Evolutionary conservation across 2,888 invertebrate species (phyloP), one percentile per base, ranked within the genome.

Genomic region (Linnaemya tessellans): DNA sequence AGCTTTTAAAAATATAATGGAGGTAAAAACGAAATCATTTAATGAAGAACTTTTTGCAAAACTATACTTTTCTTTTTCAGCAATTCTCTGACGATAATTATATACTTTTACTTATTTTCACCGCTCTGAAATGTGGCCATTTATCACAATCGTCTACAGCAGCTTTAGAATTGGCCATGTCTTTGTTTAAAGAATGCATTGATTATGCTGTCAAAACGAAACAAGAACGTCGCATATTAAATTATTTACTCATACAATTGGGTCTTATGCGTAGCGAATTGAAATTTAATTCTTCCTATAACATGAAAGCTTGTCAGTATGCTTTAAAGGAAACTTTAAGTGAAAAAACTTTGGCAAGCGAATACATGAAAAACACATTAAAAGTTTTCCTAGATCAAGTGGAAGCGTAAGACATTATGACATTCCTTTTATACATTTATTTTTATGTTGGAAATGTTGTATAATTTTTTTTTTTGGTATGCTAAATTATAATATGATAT

Each of bases 121-220:
- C 92, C n/a, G 89, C 92, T 8, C 86, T 93, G 2, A 93, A 93
- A 87, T 91, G 92, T 77, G 92, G 90, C 0, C 90, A 92, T 74
- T 86, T 93, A 18, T 88, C 92, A 0, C 86, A 90, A 67, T 81
- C 89, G 4, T 93, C 92, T 0, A 80, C 87, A 18, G 90, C 91
- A 3, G 92, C 93, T 3, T 83, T 92, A 10, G 90, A 91, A 2
- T 75, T 92, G 77, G 89, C 93, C 5, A 87, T 89, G 41, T 88
- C 88, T 0, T 79, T 93, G 2, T 92, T 88, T 81, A 89, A 89
- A 70, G 90, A 92, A 73, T 89, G 91, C 1, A 90, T 92, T 80
- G 91, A 91, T 11, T 91, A 91, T 87, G 93, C 92, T 3, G 87
- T 90, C 10, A 86, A 90, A 80, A 91, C 90, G 1, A 88, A 92